Percentiles rank a stretch among this genome's conserved stretches.
phyloP scores from a whole-genome alignment of 2,888 invertebrate genomes.

The Drosophila kanekoi region DNA sequence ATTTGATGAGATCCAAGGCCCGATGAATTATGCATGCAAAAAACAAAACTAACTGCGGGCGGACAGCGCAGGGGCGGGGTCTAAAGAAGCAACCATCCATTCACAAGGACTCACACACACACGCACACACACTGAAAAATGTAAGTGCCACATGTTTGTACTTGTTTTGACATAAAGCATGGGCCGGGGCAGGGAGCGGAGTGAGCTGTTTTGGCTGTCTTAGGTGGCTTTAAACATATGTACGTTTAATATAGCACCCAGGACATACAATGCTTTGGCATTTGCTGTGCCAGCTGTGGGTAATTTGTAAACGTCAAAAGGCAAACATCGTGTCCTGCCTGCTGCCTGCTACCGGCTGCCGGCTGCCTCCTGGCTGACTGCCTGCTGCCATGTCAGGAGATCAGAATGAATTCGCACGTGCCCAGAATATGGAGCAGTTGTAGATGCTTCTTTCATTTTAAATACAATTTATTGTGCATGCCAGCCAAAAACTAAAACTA shows the following conservation, averaged over 20 bases:
- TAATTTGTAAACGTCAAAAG: constrained; percentile 80
- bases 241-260: constrained; percentile 76
- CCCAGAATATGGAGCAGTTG: constrained; percentile 54
- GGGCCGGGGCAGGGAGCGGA: neutral
- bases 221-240: constrained; percentile 71
- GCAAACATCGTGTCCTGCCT: constrained; percentile 74
- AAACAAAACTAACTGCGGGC: constrained; percentile 38
- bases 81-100: constrained; percentile 15
- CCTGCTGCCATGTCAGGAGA: constrained; percentile 64
- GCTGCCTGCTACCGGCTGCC: constrained; percentile 5
- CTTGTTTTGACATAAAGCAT: constrained; percentile 57
- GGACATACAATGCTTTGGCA: constrained; percentile 45
- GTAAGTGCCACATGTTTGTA: constrained; percentile 70
- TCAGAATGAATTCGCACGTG: constrained; percentile 77
- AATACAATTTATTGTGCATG: constrained; percentile 77
- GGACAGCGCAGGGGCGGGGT: neutral
- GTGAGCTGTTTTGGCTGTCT: constrained; percentile 22
- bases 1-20: constrained; percentile 72
- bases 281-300: constrained; percentile 72
- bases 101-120: constrained; percentile 25
- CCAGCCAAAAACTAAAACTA: constrained; percentile 57
- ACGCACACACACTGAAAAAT: constrained; percentile 54
- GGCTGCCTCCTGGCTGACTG: constrained; percentile 22
- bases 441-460: constrained; percentile 66
- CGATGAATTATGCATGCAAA: constrained; percentile 70